Evolutionary conservation across 1,140 invertebrate species (phyloP), one percentile per base, ranked within the genome.

Genomic region (Hylaeus anthracinus): DNA sequence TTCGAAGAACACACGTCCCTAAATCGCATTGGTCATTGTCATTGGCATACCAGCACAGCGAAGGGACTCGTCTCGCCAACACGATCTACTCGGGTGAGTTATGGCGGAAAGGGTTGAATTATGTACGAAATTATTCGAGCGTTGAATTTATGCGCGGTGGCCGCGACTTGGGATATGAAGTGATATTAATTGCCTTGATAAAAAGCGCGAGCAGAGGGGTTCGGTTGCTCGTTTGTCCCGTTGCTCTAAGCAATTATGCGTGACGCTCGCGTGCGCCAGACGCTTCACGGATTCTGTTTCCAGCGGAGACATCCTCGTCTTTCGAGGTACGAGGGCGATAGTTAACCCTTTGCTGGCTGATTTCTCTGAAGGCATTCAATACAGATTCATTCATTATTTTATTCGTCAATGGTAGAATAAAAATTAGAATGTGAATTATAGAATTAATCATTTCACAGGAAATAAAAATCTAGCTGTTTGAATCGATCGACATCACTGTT

Each of bases 121-220:
- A 89, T 87, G 80, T 83, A 84, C 87, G 91, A 88, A 91, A 92
- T 82, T 90, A 91, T 92, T 91, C 89, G 88, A 85, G 79, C 88
- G 88, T 82, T 85, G 88, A 92, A 92, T 92, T 91, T 91, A 92
- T 91, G 87, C 82, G 79, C 72, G 56, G 41, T 90, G 83, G 64
- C 77, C 69, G 75, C 84, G 80, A 66, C 74, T 81, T 81, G 60
- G 70, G 72, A 61, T 85, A 81, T 81, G 84, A 89, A 86, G 90
- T 89, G 89, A 89, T 91, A 91, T 91, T 92, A 91, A 92, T 92
- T 89, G 88, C 89, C 79, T 60, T 85, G 84, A 77, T 85, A 86
- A 86, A 86, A 86, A 85, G 85, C 61, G 61, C 55, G 72, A 63
- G 39, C 48, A 41, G 43, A 51, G 53, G 66, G 58, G 60, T 53